Evolutionary conservation across 1,140 invertebrate genomes (phyloP).

Genomic region (Mamestra configurata): DNA sequence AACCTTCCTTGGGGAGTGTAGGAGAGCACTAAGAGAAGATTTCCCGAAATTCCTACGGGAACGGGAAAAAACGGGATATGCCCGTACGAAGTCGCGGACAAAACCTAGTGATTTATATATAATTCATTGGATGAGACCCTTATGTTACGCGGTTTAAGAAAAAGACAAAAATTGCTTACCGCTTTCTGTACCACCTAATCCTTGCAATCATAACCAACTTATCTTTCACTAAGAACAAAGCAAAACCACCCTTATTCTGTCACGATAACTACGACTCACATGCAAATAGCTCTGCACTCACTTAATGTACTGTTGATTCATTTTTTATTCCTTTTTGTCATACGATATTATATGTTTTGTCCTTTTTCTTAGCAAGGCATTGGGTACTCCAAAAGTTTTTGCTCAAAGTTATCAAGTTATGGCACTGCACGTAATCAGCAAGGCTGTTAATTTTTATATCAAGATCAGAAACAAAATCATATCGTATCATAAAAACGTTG

Average conservation of each 20-base stretch:
- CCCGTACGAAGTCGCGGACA: no score
- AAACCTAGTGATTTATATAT: no score
- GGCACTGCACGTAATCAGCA: constrained; percentile 21
- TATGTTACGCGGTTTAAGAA: no score
- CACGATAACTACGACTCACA: not conserved
- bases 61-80: no score
- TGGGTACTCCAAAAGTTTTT: constrained; percentile 15
- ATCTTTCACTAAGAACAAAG: constrained; percentile 1
- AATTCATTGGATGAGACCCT: no score
- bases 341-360: constrained; percentile 9
- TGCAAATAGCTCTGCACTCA: constrained; percentile 3
- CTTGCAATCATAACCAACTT: not conserved
- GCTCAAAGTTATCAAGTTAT: constrained; percentile 20
- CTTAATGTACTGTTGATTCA: constrained; percentile 24
- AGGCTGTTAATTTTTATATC: constrained; percentile 16
- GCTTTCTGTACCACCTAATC: not conserved
- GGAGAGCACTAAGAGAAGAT: no score
- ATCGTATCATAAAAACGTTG: not conserved
- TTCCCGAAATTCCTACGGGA: no score
- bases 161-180: not conserved
- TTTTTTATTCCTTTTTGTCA: constrained; percentile 24
- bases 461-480: not conserved
- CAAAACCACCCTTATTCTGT: not conserved
- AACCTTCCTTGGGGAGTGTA: no score
- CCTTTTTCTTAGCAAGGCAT: constrained; percentile 5